Conservation (phyloP, 2,888 invertebrate species). For the Andrena chrysosceles region DNA sequence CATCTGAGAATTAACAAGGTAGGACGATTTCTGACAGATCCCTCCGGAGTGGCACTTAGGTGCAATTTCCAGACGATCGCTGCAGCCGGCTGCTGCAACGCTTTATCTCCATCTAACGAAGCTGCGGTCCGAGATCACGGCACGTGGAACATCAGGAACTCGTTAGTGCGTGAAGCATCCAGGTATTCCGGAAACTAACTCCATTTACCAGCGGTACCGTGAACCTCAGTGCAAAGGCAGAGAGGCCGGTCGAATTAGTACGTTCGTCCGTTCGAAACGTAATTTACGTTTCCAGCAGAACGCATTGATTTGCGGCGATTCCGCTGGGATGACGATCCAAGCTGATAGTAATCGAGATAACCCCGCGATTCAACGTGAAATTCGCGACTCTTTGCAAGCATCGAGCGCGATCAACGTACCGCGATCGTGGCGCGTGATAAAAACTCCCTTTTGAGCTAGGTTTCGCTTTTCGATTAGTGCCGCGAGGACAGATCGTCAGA, state of each 20-base stretch:
- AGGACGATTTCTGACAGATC: slow-evolving; percentile 56
- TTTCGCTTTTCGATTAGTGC: neutral
- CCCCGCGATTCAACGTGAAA: neutral
- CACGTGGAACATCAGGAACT: slow-evolving; percentile 73
- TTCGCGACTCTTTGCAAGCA: neutral
- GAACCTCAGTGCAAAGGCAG: slow-evolving; percentile 50
- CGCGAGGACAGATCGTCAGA: too few relatives aligned
- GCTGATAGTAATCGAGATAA: slow-evolving; percentile 25
- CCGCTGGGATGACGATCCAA: slow-evolving; percentile 10
- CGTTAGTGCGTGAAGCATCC: slow-evolving; percentile 77
- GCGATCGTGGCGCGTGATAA: neutral
- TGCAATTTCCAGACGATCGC: slow-evolving; percentile 68
- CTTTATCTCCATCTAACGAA: slow-evolving; percentile 70
- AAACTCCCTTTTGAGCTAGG: slow-evolving; percentile 14
- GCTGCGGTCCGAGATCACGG: slow-evolving; percentile 71
- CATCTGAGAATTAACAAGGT: slow-evolving; percentile 43
- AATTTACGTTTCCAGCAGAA: slow-evolving; percentile 72
- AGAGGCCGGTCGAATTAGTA: slow-evolving; percentile 72
- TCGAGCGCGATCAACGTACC: neutral
- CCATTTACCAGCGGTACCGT: slow-evolving; percentile 71
- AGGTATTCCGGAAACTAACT: slow-evolving; percentile 78
- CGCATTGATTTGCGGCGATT: slow-evolving; percentile 70
- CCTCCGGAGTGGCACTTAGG: slow-evolving; percentile 50
- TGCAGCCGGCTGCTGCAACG: slow-evolving; percentile 52
- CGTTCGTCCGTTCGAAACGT: slow-evolving; percentile 74